Evolutionary conservation across 2,113 vertebrate genomes (phyloP).

Genomic region (Ameiurus melas): DNA sequence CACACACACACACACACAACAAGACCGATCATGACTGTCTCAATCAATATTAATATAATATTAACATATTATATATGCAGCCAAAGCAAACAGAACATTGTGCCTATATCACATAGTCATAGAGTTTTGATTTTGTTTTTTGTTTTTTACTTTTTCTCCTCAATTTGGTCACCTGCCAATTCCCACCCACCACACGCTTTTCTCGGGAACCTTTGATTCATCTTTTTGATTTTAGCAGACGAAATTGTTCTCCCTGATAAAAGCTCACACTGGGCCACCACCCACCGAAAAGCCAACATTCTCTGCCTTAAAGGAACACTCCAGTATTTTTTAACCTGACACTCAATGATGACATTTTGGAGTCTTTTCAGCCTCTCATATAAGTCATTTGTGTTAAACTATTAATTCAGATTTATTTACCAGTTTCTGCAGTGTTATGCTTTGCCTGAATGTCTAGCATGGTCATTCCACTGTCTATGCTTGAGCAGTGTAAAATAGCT

Average conservation of each 20-base stretch:
- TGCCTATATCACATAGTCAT: not conserved
- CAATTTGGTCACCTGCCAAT: too few relatives aligned
- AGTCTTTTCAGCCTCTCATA: not conserved
- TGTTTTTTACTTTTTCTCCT: not conserved
- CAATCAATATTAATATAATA: not conserved
- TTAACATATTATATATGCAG: not conserved
- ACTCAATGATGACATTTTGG: not conserved
- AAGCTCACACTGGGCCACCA: not conserved
- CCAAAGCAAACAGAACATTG: not conserved
- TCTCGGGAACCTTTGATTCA: not conserved
- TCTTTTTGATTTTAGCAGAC: not conserved
- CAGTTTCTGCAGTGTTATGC: not conserved
- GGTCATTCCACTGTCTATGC: not conserved
- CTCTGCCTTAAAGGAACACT: not conserved
- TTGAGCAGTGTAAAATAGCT: not conserved
- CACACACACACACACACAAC: constrained; percentile 1
- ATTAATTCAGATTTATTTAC: not conserved
- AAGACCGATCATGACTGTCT: not conserved
- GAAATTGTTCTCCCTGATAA: not conserved
- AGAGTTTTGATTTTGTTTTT: not conserved
- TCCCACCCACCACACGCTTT: not conserved
- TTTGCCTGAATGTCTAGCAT: not conserved
- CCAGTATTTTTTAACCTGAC: too few relatives aligned
- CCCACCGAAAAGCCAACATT: not conserved
- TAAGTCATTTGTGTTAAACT: not conserved